phyloP scores from a whole-genome alignment of 2,888 invertebrate species.

The Campoplex nolae region DNA sequence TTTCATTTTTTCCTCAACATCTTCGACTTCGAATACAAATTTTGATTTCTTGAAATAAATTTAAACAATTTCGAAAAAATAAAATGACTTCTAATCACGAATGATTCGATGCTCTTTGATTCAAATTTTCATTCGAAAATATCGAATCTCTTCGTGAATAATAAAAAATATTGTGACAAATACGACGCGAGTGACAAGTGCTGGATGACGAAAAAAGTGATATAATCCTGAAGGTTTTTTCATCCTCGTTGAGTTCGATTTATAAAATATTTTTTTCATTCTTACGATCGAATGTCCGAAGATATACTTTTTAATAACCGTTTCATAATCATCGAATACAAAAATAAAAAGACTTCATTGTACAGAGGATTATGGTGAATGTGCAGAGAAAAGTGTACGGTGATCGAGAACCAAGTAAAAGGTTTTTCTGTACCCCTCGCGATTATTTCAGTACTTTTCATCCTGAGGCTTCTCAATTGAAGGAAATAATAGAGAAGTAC shows the following conservation, averaged over 20 bases:
- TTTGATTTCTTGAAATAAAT: background rate
- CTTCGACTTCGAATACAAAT: background rate
- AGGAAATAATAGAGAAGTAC: background rate
- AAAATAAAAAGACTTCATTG: background rate
- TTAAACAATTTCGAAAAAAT: background rate
- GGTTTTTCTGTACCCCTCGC: background rate
- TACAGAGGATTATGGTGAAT: no score
- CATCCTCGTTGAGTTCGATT: background rate
- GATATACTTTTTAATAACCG: background rate
- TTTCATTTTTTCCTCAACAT: background rate
- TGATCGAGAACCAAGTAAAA: background rate
- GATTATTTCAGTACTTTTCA: no score
- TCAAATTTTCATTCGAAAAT: background rate
- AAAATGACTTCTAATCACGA: background rate
- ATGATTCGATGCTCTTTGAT: background rate
- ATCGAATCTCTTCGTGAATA: background rate
- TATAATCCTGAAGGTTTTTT: background rate
- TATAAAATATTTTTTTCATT: background rate
- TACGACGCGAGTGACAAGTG: conserved; percentile 14
- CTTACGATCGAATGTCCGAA: background rate
- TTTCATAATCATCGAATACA: background rate
- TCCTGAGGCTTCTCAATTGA: background rate
- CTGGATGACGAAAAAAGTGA: background rate
- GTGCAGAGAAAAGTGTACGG: background rate
- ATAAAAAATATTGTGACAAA: background rate